These are phyloP conservation scores for Geotrypetes seraphini DNA, from an alignment of 2,797 vertebrate species.

Conservation along the genomic window DNA sequence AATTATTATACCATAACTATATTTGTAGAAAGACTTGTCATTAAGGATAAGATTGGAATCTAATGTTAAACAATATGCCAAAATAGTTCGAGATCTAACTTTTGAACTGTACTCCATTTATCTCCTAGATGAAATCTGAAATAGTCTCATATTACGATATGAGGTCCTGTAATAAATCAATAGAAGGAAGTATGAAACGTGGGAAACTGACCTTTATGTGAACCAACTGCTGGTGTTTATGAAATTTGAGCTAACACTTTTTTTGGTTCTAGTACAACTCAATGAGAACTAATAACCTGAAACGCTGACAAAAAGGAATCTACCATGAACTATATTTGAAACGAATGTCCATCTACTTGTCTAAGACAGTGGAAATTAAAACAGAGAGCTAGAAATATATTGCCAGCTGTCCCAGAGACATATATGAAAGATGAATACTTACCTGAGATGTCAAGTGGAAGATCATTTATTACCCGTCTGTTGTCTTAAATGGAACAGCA, in stretches of 20 bases:
- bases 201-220: slow-evolving; percentile 27
- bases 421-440: slow-evolving; percentile 26
- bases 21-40: no score
- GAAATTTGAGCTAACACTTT: slow-evolving; percentile 28
- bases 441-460: slow-evolving; percentile 26
- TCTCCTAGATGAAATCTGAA: no score
- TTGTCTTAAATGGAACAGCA: slow-evolving; percentile 10
- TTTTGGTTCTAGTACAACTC: slow-evolving; percentile 13
- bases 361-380: slow-evolving; percentile 39
- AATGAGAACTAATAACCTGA: slow-evolving; percentile 27
- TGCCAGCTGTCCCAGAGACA: slow-evolving; percentile 32
- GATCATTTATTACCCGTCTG: slow-evolving; percentile 17
- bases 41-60: no score
- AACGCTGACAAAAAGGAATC: slow-evolving; percentile 38
- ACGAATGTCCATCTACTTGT: slow-evolving; percentile 30
- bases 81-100: no score
- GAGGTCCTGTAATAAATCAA: slow-evolving; percentile 6
- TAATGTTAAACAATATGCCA: no score
- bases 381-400: slow-evolving; percentile 37
- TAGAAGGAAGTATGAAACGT: slow-evolving; percentile 16
- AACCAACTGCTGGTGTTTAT: slow-evolving; percentile 24
- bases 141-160: slow-evolving; percentile 5
- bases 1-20: no score
- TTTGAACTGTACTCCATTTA: no score
- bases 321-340: slow-evolving; percentile 18